Base-by-base conservation (phyloP, 2,888 invertebrate species). In the Amorpha juglandis region DNA sequence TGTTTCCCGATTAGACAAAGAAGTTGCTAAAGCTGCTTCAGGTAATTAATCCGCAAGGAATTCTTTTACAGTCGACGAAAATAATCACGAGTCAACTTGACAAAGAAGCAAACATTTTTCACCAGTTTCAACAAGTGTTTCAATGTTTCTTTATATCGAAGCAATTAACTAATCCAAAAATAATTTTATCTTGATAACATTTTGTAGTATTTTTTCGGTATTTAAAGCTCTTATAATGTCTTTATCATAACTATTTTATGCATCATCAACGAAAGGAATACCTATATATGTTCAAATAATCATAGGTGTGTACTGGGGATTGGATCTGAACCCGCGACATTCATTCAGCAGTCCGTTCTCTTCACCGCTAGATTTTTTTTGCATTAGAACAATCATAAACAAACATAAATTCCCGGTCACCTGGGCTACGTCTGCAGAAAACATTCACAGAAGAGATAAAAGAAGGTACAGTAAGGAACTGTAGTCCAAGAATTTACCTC, bases 1-100 rank as follows among this genome's bases (percentile, higher is more conserved):
- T 86, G 79, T 78, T 76, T 74, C 77, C 76, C 79, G 78, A 75
- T 81, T 79, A 87, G 81, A 89, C 82, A 88, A 87, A 87, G 79
- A 82, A 83, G 81, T 80, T 81, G 82, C 87, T 82, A 84, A 50
- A 87, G 85, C 78, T 79, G 76, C 80, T 82, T 84, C 85, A 87
- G 87, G 88, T 88, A 88, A 89, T 89, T 89, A 89, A 88, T 88
- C 89, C 86, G 80, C 71, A 76, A 76, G 83, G 88, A 86, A 89
- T 89, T 89, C 88, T 89, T 88, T 85, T 80, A 78, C 80, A 82
- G 76, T 81, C 74, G 78, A 75, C 78, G 80, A 83, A 83, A 84
- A 83, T 84, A 82, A 84, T 84, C 78, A 80, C 81, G 75, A 82
- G 79, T 74, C 72, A 77, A 74, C 74, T 76, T 78, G 76, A 80